Conservation (phyloP, 2,113 vertebrate genomes). For the Hoplias malabaricus region DNA sequence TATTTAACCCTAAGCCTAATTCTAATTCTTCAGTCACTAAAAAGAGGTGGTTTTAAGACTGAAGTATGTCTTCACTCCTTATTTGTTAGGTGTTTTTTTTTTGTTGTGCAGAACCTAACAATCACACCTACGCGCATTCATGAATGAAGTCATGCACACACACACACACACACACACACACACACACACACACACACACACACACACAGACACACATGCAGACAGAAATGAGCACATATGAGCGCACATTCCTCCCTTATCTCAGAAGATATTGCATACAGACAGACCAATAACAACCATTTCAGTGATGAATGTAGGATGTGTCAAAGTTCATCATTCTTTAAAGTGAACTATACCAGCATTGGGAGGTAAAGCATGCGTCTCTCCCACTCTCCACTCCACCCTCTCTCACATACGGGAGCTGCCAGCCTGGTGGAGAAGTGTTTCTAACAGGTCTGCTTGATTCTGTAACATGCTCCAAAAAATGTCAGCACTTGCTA, state of each 20-base stretch:
- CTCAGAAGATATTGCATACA: slow-evolving; percentile 50
- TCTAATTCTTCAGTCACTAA: no score
- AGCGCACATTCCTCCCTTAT: slow-evolving; percentile 30
- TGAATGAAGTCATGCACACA: slow-evolving; percentile 10
- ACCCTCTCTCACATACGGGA: slow-evolving; percentile 22
- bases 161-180: neutral
- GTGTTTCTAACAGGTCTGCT: slow-evolving; percentile 26
- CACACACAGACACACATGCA: neutral
- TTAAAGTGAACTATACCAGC: slow-evolving; percentile 23
- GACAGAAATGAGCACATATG: neutral
- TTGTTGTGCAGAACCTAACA: no score
- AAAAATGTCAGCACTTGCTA: slow-evolving; percentile 57
- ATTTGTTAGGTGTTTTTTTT: no score
- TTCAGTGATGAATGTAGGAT: slow-evolving; percentile 10
- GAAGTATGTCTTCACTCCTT: no score
- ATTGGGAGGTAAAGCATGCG: slow-evolving; percentile 29
- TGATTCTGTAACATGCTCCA: slow-evolving; percentile 25
- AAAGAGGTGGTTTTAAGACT: no score
- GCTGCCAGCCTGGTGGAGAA: slow-evolving; percentile 31
- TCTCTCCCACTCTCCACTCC: neutral
- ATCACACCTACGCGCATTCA: no score
- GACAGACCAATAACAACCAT: slow-evolving; percentile 27
- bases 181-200: slow-evolving; percentile 18
- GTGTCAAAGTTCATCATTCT: slow-evolving; percentile 31
- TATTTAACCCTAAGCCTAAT: no score